A percentile compares a stretch with the other conserved stretches of the same genome.
These are phyloP conservation scores for Drosophila ustulata DNA, from an alignment of 2,888 invertebrate genomes.

Conservation along the genomic window DNA sequence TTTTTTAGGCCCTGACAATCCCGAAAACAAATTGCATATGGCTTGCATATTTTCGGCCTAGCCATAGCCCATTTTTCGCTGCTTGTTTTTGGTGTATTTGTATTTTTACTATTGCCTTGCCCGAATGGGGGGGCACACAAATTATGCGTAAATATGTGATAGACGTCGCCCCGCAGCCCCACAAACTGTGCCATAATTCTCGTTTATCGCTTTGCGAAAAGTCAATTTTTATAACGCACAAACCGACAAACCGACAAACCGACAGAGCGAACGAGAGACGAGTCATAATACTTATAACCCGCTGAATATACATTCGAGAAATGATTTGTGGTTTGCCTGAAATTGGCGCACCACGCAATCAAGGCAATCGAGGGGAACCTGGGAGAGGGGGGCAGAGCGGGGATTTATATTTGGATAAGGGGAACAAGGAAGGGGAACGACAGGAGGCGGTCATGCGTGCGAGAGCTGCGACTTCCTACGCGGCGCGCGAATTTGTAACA, in stretches of 20 bases:
- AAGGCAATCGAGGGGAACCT: not conserved
- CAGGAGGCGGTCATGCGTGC: constrained; percentile 32
- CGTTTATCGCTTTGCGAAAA: constrained; percentile 75
- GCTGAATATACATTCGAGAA: constrained; percentile 47
- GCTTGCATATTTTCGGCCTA: constrained; percentile 62
- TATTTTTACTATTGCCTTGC: constrained; percentile 28
- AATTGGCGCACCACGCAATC: constrained; percentile 57
- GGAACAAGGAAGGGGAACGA: not conserved
- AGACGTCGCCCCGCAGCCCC: constrained; percentile 9
- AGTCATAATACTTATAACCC: constrained; percentile 48
- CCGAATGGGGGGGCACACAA: constrained; percentile 66
- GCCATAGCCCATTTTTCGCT: constrained; percentile 56
- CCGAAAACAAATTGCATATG: constrained; percentile 46
- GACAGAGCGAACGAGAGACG: constrained; percentile 24
- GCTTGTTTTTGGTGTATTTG: too few species aligned
- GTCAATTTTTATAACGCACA: constrained; percentile 71
- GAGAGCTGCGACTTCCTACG: constrained; percentile 52
- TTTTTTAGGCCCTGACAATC: constrained; percentile 1
- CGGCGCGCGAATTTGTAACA: constrained; percentile 59
- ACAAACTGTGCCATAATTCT: constrained; percentile 56
- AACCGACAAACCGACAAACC: constrained; percentile 22
- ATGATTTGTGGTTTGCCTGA: constrained; percentile 71
- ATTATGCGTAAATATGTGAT: constrained; percentile 73
- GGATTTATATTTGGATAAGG: constrained; percentile 10
- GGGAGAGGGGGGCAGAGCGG: not conserved